These are phyloP conservation scores for Tolmerus cingulatus DNA, from an alignment of 2,888 invertebrate species.

Conservation along the genomic window DNA sequence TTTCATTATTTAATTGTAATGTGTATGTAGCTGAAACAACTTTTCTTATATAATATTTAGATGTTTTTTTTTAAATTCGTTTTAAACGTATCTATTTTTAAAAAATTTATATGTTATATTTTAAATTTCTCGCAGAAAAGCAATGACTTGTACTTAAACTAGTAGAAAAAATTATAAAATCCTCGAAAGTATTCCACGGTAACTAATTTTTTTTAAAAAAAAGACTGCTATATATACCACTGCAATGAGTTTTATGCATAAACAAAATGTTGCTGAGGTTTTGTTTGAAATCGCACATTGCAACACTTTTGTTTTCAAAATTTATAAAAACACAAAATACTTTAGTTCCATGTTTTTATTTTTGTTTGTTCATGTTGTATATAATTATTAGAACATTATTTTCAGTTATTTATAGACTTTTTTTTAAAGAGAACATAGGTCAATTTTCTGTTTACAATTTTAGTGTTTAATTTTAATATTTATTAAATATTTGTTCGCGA, in stretches of 20 bases:
- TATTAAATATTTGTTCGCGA: conserved; percentile 29
- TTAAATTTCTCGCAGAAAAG: neutral
- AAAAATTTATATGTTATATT: neutral
- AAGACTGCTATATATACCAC: conserved; percentile 20
- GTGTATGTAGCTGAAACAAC: too few relatives aligned
- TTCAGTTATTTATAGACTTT: neutral
- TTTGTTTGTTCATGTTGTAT: neutral
- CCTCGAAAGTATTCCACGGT: neutral
- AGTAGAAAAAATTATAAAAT: neutral
- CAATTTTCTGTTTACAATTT: neutral
- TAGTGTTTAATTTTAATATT: neutral
- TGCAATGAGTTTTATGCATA: conserved; percentile 16
- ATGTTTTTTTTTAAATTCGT: too few relatives aligned
- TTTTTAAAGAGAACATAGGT: neutral
- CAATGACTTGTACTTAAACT: neutral
- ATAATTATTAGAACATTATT: conserved; percentile 18
- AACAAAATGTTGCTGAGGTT: neutral
- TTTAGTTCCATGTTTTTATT: neutral
- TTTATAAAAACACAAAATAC: neutral
- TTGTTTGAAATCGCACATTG: neutral
- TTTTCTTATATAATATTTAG: too few relatives aligned
- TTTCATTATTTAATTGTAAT: too few relatives aligned
- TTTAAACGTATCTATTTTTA: neutral
- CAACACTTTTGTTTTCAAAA: neutral
- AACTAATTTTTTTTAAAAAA: neutral